phyloP scores from a whole-genome alignment of 2,113 vertebrate species.

The Acrocephalus arundinaceus region DNA sequence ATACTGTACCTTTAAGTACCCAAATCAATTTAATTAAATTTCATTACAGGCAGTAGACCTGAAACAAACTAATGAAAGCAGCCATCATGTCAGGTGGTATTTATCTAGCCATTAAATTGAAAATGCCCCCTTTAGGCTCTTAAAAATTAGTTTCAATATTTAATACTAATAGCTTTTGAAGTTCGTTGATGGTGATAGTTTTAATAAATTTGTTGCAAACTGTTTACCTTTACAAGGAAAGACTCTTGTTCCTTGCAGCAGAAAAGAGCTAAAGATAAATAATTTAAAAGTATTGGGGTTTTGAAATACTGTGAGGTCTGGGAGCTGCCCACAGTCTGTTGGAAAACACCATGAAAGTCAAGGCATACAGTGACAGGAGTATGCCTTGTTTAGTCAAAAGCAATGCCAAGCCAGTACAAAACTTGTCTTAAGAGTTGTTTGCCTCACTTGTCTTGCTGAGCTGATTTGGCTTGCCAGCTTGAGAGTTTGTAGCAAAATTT shows the following conservation, averaged over 20 bases:
- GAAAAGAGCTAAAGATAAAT: background rate
- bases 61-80: conserved; percentile 73
- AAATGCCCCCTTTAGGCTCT: conserved; percentile 73
- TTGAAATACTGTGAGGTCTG: background rate
- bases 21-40: conserved; percentile 76
- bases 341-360: background rate
- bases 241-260: background rate
- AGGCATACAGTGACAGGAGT: background rate
- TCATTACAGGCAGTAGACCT: conserved; percentile 68
- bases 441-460: background rate
- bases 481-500: background rate
- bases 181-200: conserved; percentile 61
- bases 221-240: conserved; percentile 63
- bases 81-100: conserved; percentile 63
- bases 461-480: background rate
- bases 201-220: conserved; percentile 68
- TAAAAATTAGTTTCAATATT: conserved; percentile 78
- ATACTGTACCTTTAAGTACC: conserved; percentile 68
- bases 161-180: conserved; percentile 72
- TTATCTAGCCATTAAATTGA: conserved; percentile 74
- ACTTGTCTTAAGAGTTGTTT: background rate
- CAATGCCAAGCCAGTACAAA: background rate
- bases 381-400: background rate
- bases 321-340: background rate
- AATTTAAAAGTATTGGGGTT: background rate